A percentile compares a stretch with the other conserved stretches of the same genome.
These are phyloP conservation scores for Periphyllus acericola DNA, from an alignment of 2,888 invertebrate genomes.

Conservation along the genomic window DNA sequence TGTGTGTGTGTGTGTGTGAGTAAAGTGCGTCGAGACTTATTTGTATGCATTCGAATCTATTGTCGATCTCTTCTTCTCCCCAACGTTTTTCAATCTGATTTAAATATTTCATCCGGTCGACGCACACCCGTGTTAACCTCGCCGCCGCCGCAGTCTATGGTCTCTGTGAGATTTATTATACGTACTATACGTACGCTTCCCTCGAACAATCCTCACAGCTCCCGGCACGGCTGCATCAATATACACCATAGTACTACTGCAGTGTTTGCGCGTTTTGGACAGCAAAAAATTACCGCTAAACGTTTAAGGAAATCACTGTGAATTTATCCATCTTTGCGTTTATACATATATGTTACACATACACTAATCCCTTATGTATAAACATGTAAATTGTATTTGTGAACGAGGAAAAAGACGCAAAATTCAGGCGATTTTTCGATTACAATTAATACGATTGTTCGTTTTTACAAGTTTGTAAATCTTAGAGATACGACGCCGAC, in stretches of 20 bases:
- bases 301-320: too few relatives aligned
- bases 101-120: constrained; percentile 34
- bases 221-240: neutral
- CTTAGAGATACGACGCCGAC: too few relatives aligned
- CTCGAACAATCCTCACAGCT: neutral
- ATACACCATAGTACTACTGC: neutral
- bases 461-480: too few relatives aligned
- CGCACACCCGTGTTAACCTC: constrained; percentile 35
- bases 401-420: too few relatives aligned
- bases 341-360: too few relatives aligned
- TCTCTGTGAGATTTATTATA: constrained; percentile 9
- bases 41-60: constrained; percentile 30
- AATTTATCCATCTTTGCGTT: too few relatives aligned
- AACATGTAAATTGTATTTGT: too few relatives aligned
- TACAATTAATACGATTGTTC: too few relatives aligned
- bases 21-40: constrained; percentile 1
- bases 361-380: too few relatives aligned
- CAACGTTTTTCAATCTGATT: constrained; percentile 16
- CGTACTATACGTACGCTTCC: neutral
- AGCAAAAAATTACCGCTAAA: neutral
- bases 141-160: constrained; percentile 2
- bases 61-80: neutral
- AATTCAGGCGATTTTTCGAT: too few relatives aligned
- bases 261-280: neutral
- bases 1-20: too few relatives aligned